Conservation (phyloP, 2,888 invertebrate genomes). For the Tetramorium bicarinatum region DNA sequence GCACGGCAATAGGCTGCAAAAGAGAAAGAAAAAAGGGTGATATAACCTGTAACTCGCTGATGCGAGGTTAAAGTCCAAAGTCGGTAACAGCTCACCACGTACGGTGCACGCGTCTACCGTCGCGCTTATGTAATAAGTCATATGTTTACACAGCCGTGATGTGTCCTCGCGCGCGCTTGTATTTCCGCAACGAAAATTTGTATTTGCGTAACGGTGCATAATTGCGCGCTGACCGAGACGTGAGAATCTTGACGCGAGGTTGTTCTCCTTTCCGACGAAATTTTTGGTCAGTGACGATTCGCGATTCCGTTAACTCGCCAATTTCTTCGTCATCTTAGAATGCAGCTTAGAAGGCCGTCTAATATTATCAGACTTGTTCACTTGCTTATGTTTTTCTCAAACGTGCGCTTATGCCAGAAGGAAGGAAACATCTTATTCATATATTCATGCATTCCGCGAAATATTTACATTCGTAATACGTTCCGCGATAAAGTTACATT, state of each 20-base stretch:
- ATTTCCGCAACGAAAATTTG: not conserved
- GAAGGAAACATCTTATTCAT: too few species aligned
- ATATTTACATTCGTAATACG: too few species aligned
- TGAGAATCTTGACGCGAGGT: not conserved
- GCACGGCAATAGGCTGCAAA: not conserved
- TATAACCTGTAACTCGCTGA: not conserved
- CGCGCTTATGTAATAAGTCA: constrained; percentile 18
- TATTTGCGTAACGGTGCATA: not conserved
- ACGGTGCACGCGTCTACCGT: not conserved
- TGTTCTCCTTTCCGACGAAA: not conserved
- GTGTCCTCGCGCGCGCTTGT: not conserved
- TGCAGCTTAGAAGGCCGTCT: not conserved
- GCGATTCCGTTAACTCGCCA: not conserved
- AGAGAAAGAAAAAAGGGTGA: not conserved
- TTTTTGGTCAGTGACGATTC: not conserved
- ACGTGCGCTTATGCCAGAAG: not conserved
- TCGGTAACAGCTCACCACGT: not conserved
- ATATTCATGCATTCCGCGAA: not conserved
- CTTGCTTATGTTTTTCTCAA: not conserved
- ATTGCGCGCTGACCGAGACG: not conserved
- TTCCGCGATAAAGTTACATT: too few species aligned
- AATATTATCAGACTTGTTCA: not conserved
- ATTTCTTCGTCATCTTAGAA: not conserved
- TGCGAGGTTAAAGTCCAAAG: constrained; percentile 12
- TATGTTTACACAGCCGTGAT: not conserved